Percentiles rank a stretch among this genome's conserved stretches.
Conservation (phyloP, 1,140 invertebrate species). For the Notospermus geniculatus region DNA sequence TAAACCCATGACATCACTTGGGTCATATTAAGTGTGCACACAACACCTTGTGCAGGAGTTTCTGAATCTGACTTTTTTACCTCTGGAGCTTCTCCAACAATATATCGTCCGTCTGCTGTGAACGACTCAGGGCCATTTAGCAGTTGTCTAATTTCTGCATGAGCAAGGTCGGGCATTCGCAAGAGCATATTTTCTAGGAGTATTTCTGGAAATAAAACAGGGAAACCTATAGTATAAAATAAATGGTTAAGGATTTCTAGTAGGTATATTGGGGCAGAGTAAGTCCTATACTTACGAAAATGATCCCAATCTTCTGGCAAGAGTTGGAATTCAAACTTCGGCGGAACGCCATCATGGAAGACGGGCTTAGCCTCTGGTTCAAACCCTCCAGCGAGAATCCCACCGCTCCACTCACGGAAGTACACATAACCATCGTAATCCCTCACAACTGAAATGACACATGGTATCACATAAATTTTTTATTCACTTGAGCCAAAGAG, state of each 20-base stretch:
- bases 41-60: too few species aligned
- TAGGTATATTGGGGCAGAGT: too few species aligned
- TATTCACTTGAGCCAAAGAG: constrained; percentile 7
- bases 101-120: constrained; percentile 70
- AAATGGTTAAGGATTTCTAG: neutral
- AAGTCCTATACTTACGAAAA: constrained; percentile 64
- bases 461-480: neutral
- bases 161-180: constrained; percentile 74
- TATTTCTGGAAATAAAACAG: constrained; percentile 59
- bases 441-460: constrained; percentile 68
- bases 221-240: neutral
- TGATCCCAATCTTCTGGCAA: constrained; percentile 89
- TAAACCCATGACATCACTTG: too few species aligned
- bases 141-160: constrained; percentile 70
- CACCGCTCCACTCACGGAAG: constrained; percentile 69
- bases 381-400: constrained; percentile 79
- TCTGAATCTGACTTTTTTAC: too few species aligned
- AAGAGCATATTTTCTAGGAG: constrained; percentile 81
- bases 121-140: constrained; percentile 90
- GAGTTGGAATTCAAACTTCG: constrained; percentile 58
- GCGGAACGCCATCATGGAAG: constrained; percentile 70
- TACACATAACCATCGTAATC: constrained; percentile 89
- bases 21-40: too few species aligned
- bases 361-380: constrained; percentile 81
- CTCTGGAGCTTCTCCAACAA: constrained; percentile 87